Base-by-base conservation (phyloP, 2,888 invertebrate genomes). In the Ornithoptera alexandrae region DNA sequence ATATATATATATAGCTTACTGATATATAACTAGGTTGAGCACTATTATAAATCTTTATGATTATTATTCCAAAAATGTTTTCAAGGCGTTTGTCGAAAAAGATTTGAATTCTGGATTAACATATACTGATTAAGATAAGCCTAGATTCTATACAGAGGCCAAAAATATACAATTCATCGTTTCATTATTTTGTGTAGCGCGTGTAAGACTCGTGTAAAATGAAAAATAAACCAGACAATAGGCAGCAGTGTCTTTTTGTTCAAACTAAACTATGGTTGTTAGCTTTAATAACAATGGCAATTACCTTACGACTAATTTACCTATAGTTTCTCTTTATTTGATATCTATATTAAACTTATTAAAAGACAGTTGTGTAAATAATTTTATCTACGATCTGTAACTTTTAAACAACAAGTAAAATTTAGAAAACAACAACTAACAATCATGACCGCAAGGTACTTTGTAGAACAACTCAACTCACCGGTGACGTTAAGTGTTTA, bases 221-320 rank as follows among this genome's bases (percentile, higher is more conserved):
- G 53, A 53, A 53, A n/a, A 53, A 53, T 53, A 53, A 53, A 53
- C 53, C 53, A 53, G 53, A 53, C n/a, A 53, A 53, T 53, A 53
- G 53, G 18, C 8, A 53, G 7, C 30, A 30, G 7, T 7, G n/a
- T 53, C 53, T 53, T 53, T 53, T 18, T 53, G n/a, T 53, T 18
- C 4, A 53, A 7, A 53, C 18, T n/a, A 53, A 53, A 53, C n/a
- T 53, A 22, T 58, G 12, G 20, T 58, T 58, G 57, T 15, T 15
- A 58, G 4, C 22, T 22, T 8, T 58, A 15, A 58, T 22, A 58
- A 58, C 57, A 58, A 58, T 58, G 20, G n/a, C 57, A 22, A 58
- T n/a, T 58, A 12, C 57, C 8, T 4, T 58, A 12, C 22, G 57
- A 58, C 22, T 4, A 58, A 58, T 22, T 15, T 15, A 58, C 12